These are phyloP conservation scores for Papilio protenor DNA, from an alignment of 2,888 invertebrate genomes.

Conservation along the genomic window DNA sequence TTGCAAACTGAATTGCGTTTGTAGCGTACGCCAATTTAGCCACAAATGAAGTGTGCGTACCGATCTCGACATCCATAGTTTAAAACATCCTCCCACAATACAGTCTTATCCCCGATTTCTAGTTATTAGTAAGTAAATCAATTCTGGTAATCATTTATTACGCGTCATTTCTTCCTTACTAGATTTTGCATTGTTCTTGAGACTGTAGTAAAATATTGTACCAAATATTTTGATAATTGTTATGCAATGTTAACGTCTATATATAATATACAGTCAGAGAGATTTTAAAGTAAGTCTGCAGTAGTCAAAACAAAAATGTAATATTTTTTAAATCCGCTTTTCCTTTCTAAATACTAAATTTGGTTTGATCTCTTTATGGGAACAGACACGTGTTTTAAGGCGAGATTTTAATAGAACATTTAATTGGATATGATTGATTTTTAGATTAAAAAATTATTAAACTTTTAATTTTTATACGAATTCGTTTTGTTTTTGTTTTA, in stretches of 20 bases:
- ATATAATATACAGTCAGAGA: background rate
- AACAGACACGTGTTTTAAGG: conserved; percentile 8
- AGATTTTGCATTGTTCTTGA: background rate
- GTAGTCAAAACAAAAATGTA: background rate
- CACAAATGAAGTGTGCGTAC: conserved; percentile 39
- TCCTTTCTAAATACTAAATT: background rate
- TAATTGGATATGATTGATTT: background rate
- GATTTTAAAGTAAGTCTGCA: background rate
- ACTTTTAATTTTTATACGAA: background rate
- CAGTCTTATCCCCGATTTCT: background rate
- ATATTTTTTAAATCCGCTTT: background rate
- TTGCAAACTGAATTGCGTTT: conserved; percentile 38
- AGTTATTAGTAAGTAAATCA: background rate
- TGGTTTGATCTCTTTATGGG: background rate
- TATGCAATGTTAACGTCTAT: background rate
- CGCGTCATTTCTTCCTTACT: background rate
- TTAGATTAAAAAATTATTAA: background rate
- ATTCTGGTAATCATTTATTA: background rate
- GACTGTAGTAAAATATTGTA: too few relatives aligned
- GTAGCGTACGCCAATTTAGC: conserved; percentile 30
- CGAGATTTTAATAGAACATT: background rate
- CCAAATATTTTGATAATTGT: too few relatives aligned
- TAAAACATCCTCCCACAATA: background rate
- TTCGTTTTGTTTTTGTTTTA: background rate
- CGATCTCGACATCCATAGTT: conserved; percentile 21